Evolutionary conservation across 2,888 invertebrate species (phyloP), one percentile per base, ranked within the genome.

Genomic region (Aquatica leii): DNA sequence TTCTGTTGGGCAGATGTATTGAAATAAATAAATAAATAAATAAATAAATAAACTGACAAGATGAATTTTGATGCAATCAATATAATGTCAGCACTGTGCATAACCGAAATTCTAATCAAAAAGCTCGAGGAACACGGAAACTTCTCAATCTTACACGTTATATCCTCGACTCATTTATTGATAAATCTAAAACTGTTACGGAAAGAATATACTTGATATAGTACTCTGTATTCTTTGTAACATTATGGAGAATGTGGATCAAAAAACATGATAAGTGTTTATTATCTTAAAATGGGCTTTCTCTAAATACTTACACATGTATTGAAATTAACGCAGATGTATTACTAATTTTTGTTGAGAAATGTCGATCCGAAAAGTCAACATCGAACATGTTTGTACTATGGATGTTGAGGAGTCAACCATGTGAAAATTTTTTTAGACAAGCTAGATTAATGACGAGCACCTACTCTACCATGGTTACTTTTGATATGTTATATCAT

Each of bases 391-490:
- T 43, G 1, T 3, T 43, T 43, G n/a, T 14, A 2, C 41, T 17
- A 8, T 43, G 41, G 41, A 6, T 43, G 4, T 43, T 3, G 5
- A 14, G 41, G 2, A 43, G 41, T 12, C 41, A 68, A 35, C 58
- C 60, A 17, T 66, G 63, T 51, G 67, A 69, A 35, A 59, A 55
- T 11, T 49, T 59, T 15, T 67, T 65, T 21, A 12, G 53, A 18
- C 15, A 53, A 46, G 59, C 63, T 11, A 56, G 67, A 15, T 62
- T 63, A 4, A 60, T 67, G 65, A 63, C 69, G 1, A 49, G 46
- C 3, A 65, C 67, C n/a, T 52, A 43, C 1, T 43, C 41, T 4
- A 43, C 14, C n/a, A n/a, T n/a, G n/a, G n/a, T n/a, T n/a, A n/a
- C n/a, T n/a, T n/a, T n/a, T n/a, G n/a, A n/a, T n/a, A 15, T 43